Conservation (phyloP, 2,797 vertebrate genomes). For the Lepus oiostolus region DNA sequence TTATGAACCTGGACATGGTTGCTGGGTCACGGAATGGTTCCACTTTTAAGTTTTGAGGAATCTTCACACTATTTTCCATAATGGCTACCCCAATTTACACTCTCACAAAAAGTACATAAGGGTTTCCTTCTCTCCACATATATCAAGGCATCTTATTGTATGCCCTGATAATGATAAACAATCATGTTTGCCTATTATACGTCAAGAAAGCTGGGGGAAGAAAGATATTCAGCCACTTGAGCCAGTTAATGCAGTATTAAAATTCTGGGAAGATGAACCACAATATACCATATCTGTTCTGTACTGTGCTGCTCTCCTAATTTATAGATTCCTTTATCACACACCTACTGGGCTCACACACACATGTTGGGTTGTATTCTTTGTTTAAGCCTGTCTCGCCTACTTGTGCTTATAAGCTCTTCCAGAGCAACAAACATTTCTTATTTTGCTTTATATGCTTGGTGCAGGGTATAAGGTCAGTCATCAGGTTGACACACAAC, state of each 20-base stretch:
- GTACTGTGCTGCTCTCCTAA: neutral
- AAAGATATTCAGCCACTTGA: neutral
- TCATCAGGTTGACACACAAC: neutral
- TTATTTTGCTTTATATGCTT: neutral
- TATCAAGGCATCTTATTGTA: neutral
- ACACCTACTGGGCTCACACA: neutral
- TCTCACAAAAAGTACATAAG: neutral
- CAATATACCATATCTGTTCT: neutral
- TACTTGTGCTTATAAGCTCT: slow-evolving; percentile 23
- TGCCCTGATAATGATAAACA: neutral
- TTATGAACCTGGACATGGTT: neutral
- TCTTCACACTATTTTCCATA: neutral
- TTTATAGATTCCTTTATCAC: neutral
- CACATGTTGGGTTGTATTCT: neutral
- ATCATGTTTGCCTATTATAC: neutral
- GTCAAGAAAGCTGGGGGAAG: neutral
- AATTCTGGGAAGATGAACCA: neutral
- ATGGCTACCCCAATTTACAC: neutral
- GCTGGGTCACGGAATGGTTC: neutral
- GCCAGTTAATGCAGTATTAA: neutral
- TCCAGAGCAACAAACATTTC: neutral
- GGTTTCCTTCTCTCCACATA: neutral
- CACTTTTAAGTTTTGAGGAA: neutral
- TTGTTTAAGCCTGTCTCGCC: neutral
- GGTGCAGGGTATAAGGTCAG: neutral